These are phyloP conservation scores for Popillia japonica DNA, from an alignment of 1,140 invertebrate genomes.

Conservation along the genomic window DNA sequence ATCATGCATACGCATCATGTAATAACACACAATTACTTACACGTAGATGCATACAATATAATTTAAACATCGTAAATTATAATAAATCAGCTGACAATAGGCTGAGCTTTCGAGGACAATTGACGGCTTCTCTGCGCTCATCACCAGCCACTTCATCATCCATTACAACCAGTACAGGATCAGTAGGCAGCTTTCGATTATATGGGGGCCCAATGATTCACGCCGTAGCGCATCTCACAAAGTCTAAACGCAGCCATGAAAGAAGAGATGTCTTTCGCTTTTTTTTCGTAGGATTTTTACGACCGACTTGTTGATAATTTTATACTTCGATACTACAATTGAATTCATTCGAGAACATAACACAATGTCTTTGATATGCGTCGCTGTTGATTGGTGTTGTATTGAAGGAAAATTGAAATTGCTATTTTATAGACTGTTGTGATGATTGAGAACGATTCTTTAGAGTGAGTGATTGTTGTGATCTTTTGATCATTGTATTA, in stretches of 20 bases:
- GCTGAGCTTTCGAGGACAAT: neutral
- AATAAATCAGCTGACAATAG: slow-evolving; percentile 22
- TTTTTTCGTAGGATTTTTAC: slow-evolving; percentile 11
- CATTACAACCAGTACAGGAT: neutral
- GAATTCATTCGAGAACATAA: neutral
- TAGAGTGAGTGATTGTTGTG: neutral
- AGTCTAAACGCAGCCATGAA: neutral
- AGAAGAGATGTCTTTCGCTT: neutral
- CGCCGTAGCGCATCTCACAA: too few species aligned
- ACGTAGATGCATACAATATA: slow-evolving; percentile 6
- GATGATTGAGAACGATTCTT: neutral
- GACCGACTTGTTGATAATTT: slow-evolving; percentile 27
- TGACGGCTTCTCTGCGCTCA: neutral
- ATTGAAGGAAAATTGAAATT: neutral
- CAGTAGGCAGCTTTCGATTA: too few species aligned
- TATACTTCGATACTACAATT: neutral
- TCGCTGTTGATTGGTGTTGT: neutral
- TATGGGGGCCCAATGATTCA: neutral
- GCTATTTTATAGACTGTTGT: neutral
- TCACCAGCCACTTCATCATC: neutral
- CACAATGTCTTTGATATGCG: neutral
- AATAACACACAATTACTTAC: neutral
- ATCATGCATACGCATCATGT: too few species aligned
- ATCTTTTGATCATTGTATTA: too few species aligned
- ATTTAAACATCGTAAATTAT: slow-evolving; percentile 33